These are phyloP conservation scores for Hypothenemus hampei DNA, from an alignment of 1,140 invertebrate species.

Conservation along the genomic window DNA sequence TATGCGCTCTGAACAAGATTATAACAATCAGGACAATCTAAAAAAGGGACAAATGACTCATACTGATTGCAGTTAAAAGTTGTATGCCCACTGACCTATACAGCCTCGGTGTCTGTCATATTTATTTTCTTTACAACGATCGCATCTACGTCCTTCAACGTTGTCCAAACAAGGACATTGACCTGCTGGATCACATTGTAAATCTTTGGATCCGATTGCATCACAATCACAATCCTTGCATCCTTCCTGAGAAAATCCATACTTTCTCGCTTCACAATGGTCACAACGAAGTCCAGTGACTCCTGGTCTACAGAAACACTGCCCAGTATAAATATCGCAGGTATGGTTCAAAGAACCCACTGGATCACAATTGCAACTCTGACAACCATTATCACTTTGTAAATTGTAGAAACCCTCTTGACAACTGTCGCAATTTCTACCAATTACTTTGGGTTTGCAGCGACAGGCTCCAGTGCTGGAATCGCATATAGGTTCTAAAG, in stretches of 20 bases:
- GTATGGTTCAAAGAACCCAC: constrained; percentile 79
- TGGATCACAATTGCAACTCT: constrained; percentile 78
- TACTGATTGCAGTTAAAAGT: not conserved
- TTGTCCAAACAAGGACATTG: constrained; percentile 89
- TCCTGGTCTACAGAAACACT: constrained; percentile 81
- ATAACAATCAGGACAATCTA: constrained; percentile 90
- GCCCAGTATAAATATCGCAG: constrained; percentile 73
- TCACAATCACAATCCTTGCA: constrained; percentile 87
- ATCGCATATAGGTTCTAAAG: constrained; percentile 70
- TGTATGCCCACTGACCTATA: constrained; percentile 5
- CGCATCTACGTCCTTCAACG: constrained; percentile 85
- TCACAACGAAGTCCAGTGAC: constrained; percentile 77
- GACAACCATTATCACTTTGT: constrained; percentile 76
- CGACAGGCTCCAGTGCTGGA: constrained; percentile 77
- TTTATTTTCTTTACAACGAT: constrained; percentile 91
- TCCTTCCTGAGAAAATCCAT: constrained; percentile 82
- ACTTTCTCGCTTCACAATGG: constrained; percentile 77
- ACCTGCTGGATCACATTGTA: constrained; percentile 77
- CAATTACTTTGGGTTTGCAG: constrained; percentile 82
- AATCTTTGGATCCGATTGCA: constrained; percentile 73
- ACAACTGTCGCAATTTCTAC: constrained; percentile 64
- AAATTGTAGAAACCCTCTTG: constrained; percentile 76
- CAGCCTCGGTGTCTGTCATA: constrained; percentile 79
- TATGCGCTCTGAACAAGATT: constrained; percentile 87
- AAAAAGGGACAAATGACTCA: not conserved